Conservation (phyloP, 2,888 invertebrate species). For the Timema cristinae region DNA sequence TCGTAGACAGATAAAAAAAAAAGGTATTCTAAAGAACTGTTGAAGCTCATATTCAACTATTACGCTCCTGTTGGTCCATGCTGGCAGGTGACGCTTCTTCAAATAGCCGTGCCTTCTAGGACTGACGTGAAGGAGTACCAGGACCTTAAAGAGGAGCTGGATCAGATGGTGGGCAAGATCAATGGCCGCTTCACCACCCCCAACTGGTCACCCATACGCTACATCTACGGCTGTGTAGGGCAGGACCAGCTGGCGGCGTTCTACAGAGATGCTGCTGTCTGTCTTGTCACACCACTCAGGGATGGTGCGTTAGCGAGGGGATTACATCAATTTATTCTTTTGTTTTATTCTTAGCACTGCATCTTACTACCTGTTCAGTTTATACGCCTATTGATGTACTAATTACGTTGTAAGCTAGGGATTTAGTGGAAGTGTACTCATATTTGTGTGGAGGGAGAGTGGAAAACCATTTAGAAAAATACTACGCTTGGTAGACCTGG, state of each 20-base stretch:
- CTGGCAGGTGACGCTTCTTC: constrained; percentile 59
- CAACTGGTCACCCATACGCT: constrained; percentile 88
- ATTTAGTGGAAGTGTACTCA: too few relatives aligned
- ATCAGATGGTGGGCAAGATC: constrained; percentile 81
- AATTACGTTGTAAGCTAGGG: too few relatives aligned
- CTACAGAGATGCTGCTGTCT: constrained; percentile 82
- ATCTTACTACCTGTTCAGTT: too few relatives aligned
- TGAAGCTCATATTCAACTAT: neutral
- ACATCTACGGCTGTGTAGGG: constrained; percentile 83
- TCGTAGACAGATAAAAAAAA: too few relatives aligned
- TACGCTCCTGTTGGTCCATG: neutral
- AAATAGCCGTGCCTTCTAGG: constrained; percentile 83
- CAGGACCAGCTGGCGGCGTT: constrained; percentile 83
- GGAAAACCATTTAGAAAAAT: too few relatives aligned
- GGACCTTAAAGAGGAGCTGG: constrained; percentile 85
- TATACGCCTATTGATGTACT: too few relatives aligned
- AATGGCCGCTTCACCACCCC: constrained; percentile 87
- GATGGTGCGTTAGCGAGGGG: constrained; percentile 54
- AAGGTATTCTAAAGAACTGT: too few relatives aligned
- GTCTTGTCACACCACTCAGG: constrained; percentile 79
- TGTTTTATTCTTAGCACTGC: too few relatives aligned
- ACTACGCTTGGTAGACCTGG: too few relatives aligned
- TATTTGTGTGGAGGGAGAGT: too few relatives aligned
- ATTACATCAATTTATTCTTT: too few relatives aligned
- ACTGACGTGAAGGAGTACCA: constrained; percentile 89